phyloP scores from a whole-genome alignment of 2,113 vertebrate genomes.

The Tragelaphus imberbis region DNA sequence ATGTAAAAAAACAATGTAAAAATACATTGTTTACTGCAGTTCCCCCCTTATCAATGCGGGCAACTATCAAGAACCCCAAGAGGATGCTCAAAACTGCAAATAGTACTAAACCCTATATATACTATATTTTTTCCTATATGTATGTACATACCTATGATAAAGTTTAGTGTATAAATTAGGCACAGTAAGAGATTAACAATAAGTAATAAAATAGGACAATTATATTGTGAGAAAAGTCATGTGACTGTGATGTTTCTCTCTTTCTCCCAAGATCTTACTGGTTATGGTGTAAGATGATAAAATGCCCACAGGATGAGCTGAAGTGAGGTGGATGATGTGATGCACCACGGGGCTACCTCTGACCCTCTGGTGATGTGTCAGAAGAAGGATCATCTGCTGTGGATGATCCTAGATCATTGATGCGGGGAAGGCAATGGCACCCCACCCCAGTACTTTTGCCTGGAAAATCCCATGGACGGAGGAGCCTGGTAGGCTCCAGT shows the following conservation, averaged over 20 bases:
- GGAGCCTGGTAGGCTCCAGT: no score
- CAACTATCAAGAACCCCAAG: not conserved
- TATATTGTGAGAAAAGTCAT: not conserved
- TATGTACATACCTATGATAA: not conserved
- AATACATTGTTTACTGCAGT: not conserved
- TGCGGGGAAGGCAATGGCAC: no score
- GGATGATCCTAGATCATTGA: not conserved
- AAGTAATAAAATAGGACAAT: not conserved
- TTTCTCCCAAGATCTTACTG: not conserved
- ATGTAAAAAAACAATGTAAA: no score
- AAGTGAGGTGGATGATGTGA: not conserved
- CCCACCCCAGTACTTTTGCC: no score
- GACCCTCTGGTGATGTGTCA: not conserved
- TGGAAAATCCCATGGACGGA: no score
- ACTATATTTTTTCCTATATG: not conserved
- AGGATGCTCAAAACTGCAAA: not conserved
- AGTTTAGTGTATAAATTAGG: not conserved
- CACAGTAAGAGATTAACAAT: not conserved
- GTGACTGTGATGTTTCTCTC: not conserved
- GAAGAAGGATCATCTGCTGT: not conserved
- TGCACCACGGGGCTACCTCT: not conserved
- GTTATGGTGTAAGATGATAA: not conserved
- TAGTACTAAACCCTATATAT: not conserved
- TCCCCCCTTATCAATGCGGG: no score
- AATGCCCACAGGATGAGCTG: not conserved